Evolutionary conservation across 2,797 vertebrate genomes (phyloP), one percentile per base, ranked within the genome.

Genomic region (Catamblyrhynchus diadema): DNA sequence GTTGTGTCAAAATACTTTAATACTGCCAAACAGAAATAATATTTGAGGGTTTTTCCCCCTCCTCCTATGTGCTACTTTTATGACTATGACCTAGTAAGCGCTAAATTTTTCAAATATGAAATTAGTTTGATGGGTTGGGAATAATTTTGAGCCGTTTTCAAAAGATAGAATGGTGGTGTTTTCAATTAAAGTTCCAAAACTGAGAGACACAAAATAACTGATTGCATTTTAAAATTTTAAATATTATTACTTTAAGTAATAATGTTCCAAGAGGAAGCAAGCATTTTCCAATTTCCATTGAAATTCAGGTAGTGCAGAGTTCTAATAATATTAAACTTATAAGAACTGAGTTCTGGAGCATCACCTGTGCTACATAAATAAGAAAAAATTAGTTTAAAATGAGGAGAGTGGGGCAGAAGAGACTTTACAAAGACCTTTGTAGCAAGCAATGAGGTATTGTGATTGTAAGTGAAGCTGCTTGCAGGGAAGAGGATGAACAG

Each of bases 341-440:
- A 41, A 72, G 86, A 90, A 12, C 8, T 23, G 16, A 14, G 3
- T 57, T 69, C 42, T 90, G 42, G 16, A 65, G 9, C 30, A 56
- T 79, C 20, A 15, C 12, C 24, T 80, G 4, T 80, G 27, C 57
- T 75, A 14, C 1, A 33, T 18, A 33, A 32, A 69, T 22, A 62
- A 37, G 12, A 66, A 69, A 57, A 61, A 21, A 5, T 3, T 18
- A 28, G 4, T 33, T 60, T 72, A 59, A 72, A 75, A 27, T 4
- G 0, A 45, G 30, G 30, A 47, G 30, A 4, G 1, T 32, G 4
- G 3, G 5, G 8, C n/a, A 67, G 51, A 74, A 56, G n/a, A 62
- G 13, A 45, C 23, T 33, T 50, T 28, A n/a, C 2, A 7, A 50
- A 51, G 33, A 69, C 19, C 17, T 39, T 37, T 27, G 20, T 42